phyloP scores from a whole-genome alignment of 2,888 invertebrate species.

The Heterodera filipjevi region DNA sequence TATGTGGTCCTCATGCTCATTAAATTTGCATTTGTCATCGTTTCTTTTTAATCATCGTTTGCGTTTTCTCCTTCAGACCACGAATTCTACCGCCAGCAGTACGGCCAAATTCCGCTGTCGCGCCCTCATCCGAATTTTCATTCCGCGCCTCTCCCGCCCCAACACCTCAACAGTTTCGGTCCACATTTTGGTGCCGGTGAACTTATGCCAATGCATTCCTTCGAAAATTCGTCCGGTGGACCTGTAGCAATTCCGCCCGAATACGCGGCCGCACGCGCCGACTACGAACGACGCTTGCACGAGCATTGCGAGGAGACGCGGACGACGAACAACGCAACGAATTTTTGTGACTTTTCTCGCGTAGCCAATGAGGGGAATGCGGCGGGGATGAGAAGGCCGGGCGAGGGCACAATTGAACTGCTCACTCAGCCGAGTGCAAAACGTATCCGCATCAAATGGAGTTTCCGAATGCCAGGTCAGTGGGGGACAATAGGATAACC shows the following conservation, averaged over 20 bases:
- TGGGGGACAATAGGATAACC: neutral
- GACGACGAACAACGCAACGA: neutral
- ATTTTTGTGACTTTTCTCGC: neutral
- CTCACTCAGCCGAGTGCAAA: neutral
- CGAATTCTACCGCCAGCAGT: conserved; percentile 9
- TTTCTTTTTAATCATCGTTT: no score
- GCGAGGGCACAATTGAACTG: neutral
- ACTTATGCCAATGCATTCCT: conserved; percentile 7
- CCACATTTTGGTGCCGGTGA: neutral
- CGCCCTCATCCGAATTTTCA: neutral
- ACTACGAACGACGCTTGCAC: conserved; percentile 21
- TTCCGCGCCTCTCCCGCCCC: neutral
- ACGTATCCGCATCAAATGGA: neutral
- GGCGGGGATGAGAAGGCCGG: neutral
- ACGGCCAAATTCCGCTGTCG: conserved; percentile 1
- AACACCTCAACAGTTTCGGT: neutral
- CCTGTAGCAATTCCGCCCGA: neutral
- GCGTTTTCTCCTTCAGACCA: neutral
- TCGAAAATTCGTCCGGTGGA: neutral
- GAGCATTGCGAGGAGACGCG: conserved; percentile 21
- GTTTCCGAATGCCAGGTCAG: neutral
- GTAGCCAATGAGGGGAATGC: neutral
- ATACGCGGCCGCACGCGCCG: conserved; percentile 9
- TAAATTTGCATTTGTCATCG: no score
- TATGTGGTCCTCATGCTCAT: no score